Conservation (phyloP, 2,797 vertebrate genomes). For the Bovichtus diacanthus region DNA sequence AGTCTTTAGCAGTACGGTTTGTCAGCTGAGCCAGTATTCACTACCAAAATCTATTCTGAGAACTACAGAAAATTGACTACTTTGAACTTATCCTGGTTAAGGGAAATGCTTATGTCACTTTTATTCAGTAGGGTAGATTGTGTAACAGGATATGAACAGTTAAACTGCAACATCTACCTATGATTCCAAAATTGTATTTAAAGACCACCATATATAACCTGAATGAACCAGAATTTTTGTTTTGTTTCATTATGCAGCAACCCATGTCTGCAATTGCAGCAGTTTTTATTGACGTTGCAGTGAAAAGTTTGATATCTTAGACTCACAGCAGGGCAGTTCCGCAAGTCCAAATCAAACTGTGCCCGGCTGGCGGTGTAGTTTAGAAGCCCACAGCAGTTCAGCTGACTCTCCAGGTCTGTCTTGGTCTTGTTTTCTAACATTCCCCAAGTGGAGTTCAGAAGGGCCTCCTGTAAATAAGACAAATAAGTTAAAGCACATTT, state of each 20-base stretch:
- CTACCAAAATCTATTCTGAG: slow-evolving; percentile 47
- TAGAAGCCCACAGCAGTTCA: slow-evolving; percentile 92
- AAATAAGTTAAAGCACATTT: background rate
- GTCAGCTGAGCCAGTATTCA: slow-evolving; percentile 21
- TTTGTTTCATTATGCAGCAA: background rate
- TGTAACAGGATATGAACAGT: slow-evolving; percentile 1
- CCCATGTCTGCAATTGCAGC: too few relatives aligned
- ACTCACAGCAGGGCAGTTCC: slow-evolving; percentile 86
- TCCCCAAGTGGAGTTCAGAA: slow-evolving; percentile 88
- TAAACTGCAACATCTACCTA: background rate
- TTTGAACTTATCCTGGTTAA: slow-evolving; percentile 16
- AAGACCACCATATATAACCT: background rate
- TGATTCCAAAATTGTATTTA: background rate
- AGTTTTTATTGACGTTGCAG: background rate
- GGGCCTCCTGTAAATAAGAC: slow-evolving; percentile 77
- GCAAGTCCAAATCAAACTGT: slow-evolving; percentile 70
- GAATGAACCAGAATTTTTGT: background rate
- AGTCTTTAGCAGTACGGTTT: slow-evolving; percentile 9
- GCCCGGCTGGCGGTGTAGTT: slow-evolving; percentile 70
- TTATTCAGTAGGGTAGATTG: slow-evolving; percentile 11
- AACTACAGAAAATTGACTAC: slow-evolving; percentile 18
- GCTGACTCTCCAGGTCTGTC: slow-evolving; percentile 84
- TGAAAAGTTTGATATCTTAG: background rate
- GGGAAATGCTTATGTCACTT: slow-evolving; percentile 9
- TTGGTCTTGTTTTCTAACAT: slow-evolving; percentile 83